Evolutionary conservation across 1,140 invertebrate genomes (phyloP).

Genomic region (Camponotus floridanus): DNA sequence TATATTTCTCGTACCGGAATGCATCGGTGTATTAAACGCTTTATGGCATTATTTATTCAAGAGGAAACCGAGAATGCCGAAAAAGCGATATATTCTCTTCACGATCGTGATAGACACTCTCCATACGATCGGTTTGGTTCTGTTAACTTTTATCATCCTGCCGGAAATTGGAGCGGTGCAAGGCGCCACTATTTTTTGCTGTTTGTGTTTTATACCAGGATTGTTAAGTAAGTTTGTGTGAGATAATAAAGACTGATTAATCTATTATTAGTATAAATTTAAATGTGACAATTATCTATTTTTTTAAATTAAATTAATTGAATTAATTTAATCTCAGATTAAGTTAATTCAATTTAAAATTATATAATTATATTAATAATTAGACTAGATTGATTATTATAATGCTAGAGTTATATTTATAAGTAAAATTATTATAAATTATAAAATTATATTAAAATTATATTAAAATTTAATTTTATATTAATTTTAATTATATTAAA

Average conservation of each 20-base stretch:
- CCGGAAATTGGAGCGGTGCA: slow-evolving; percentile 96
- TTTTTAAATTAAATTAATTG: background rate
- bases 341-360: background rate
- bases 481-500: too few relatives aligned
- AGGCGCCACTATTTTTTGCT: slow-evolving; percentile 96
- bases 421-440: too few relatives aligned
- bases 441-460: too few relatives aligned
- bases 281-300: background rate
- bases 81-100: slow-evolving; percentile 86
- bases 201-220: slow-evolving; percentile 94
- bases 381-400: too few relatives aligned
- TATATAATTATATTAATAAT: too few relatives aligned
- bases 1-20: slow-evolving; percentile 93
- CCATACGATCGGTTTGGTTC: slow-evolving; percentile 92
- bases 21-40: slow-evolving; percentile 92
- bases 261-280: background rate
- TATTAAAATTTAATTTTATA: too few relatives aligned
- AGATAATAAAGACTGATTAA: background rate
- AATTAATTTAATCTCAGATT: background rate
- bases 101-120: slow-evolving; percentile 92
- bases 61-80: slow-evolving; percentile 88
- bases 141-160: slow-evolving; percentile 94
- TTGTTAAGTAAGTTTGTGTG: slow-evolving; percentile 87
- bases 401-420: too few relatives aligned
- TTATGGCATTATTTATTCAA: slow-evolving; percentile 95